These are phyloP conservation scores for Holothuria scabra DNA, from an alignment of 53 echinoderm and acorn worm genomes.

Conservation along the genomic window DNA sequence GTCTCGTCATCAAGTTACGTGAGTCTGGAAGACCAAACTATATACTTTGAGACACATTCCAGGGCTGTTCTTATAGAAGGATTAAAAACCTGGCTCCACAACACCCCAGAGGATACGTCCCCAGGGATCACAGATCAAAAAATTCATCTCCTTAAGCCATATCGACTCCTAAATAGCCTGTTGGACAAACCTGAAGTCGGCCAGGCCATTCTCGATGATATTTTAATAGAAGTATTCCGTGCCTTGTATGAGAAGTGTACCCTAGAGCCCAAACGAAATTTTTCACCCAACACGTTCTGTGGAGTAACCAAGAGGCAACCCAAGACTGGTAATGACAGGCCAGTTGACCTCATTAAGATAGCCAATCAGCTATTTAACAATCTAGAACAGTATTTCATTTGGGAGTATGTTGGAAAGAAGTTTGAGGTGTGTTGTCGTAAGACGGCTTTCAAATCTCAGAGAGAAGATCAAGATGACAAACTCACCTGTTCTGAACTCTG, in stretches of 20 bases:
- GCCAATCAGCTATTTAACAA: conserved; percentile 92
- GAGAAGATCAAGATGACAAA: conserved; percentile 50
- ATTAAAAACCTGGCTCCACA: conserved; percentile 76
- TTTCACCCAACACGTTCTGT: background rate
- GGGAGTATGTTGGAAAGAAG: conserved; percentile 91
- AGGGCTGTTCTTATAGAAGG: conserved; percentile 74
- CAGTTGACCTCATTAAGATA: conserved; percentile 92
- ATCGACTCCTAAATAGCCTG: conserved; percentile 89
- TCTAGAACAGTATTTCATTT: conserved; percentile 96
- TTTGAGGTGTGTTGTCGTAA: conserved; percentile 93
- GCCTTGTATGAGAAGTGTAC: conserved; percentile 91
- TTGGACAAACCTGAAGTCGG: conserved; percentile 94
- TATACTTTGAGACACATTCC: conserved; percentile 88
- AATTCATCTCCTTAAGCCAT: conserved; percentile 75
- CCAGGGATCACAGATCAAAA: conserved; percentile 71
- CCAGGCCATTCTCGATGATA: conserved; percentile 84
- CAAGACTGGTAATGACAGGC: conserved; percentile 62
- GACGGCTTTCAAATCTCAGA: conserved; percentile 56
- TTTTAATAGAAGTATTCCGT: conserved; percentile 91
- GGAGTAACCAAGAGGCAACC: conserved; percentile 57
- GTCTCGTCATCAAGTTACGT: conserved; percentile 71
- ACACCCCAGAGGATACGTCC: conserved; percentile 51
- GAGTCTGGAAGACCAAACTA: conserved; percentile 80
- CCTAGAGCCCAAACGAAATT: conserved; percentile 25
- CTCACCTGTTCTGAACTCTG: conserved; percentile 88